Evolutionary conservation across 1,140 invertebrate species (phyloP).

Genomic region (Dolichoris vasculosae): DNA sequence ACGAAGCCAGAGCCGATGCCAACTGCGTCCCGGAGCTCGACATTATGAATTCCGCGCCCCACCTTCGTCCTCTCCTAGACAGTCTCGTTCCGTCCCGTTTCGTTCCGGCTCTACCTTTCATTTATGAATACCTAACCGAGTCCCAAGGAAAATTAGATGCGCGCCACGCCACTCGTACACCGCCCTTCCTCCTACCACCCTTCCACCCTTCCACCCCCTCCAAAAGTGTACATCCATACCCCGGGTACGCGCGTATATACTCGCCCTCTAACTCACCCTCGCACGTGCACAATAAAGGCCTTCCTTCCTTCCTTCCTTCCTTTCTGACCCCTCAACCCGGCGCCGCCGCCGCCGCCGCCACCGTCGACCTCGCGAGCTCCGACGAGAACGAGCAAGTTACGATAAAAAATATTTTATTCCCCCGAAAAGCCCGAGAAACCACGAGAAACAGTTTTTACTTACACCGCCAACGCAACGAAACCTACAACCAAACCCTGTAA

Average conservation of each 20-base stretch:
- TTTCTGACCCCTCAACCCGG: not conserved
- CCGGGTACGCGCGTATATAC: too few relatives aligned
- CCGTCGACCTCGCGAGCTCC: too few relatives aligned
- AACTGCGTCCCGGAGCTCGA: not conserved
- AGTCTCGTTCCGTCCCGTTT: not conserved
- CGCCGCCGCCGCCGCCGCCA: too few relatives aligned
- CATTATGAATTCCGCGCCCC: conserved; percentile 29
- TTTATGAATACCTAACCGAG: conserved; percentile 23
- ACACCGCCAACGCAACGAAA: not conserved
- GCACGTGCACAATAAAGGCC: not conserved
- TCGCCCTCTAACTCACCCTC: not conserved
- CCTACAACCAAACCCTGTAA: not conserved
- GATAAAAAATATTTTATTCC: not conserved
- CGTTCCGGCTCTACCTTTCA: not conserved
- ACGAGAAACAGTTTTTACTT: not conserved
- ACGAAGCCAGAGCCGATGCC: conserved; percentile 22
- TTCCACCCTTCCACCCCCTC: too few relatives aligned
- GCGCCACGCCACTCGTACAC: too few relatives aligned
- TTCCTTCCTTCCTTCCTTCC: not conserved
- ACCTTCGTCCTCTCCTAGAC: not conserved
- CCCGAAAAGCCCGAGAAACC: not conserved
- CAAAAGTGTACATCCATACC: too few relatives aligned
- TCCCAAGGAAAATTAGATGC: too few relatives aligned
- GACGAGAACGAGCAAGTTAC: too few relatives aligned
- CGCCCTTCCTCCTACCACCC: too few relatives aligned